phyloP scores from a whole-genome alignment of 2,888 invertebrate genomes.

The Carterocephalus palaemon region DNA sequence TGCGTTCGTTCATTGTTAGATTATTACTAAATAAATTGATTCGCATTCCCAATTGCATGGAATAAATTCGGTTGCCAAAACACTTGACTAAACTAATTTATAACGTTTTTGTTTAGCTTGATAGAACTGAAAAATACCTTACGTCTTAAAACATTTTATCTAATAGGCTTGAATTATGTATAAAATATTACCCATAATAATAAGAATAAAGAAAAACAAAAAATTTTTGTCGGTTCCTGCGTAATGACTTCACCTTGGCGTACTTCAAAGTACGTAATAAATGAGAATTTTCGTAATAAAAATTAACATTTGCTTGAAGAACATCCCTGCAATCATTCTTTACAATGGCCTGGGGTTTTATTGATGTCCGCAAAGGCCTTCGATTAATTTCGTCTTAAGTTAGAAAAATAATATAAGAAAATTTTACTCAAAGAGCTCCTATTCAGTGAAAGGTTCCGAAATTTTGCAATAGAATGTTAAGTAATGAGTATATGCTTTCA shows the following conservation, averaged over 20 bases:
- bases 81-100: constrained; percentile 10
- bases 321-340: constrained; percentile 68
- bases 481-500: constrained; percentile 49
- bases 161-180: constrained; percentile 7
- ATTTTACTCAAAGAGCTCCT: constrained; percentile 39
- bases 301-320: constrained; percentile 72
- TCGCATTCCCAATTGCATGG: constrained; percentile 20
- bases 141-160: constrained; percentile 4
- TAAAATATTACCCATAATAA: constrained; percentile 23
- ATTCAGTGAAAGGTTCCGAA: constrained; percentile 49
- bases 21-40: constrained; percentile 48
- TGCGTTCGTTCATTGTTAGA: constrained; percentile 59
- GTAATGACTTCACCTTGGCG: constrained; percentile 37
- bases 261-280: constrained; percentile 50
- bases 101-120: constrained; percentile 5
- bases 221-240: constrained; percentile 22
- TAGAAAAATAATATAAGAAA: constrained; percentile 52
- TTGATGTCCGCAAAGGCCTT: constrained; percentile 68
- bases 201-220: constrained; percentile 25
- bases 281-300: constrained; percentile 60
- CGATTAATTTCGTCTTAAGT: constrained; percentile 70
- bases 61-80: constrained; percentile 17
- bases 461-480: constrained; percentile 40
- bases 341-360: constrained; percentile 70
- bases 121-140: constrained; percentile 2